These are phyloP conservation scores for Andinoacara biseriatus DNA, from an alignment of 2,113 vertebrate species.

Conservation along the genomic window DNA sequence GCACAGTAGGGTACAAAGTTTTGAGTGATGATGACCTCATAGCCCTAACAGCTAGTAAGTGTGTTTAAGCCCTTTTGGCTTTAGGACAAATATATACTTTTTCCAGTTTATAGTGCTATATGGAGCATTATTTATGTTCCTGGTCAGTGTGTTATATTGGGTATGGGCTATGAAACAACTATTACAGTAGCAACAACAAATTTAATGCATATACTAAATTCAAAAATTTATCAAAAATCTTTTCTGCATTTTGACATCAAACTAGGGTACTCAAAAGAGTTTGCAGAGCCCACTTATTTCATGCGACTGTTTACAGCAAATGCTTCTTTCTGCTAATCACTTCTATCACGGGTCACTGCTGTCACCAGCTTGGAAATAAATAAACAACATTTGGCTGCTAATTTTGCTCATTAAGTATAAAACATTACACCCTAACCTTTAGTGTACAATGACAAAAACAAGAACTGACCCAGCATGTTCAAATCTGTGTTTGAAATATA, in stretches of 20 bases:
- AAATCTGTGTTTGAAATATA: not conserved
- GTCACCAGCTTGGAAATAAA: slow-evolving; percentile 33
- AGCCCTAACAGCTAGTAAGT: not conserved
- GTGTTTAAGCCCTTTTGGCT: not conserved
- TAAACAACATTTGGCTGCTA: slow-evolving; percentile 21
- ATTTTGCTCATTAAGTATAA: slow-evolving; percentile 10
- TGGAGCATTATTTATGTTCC: not conserved
- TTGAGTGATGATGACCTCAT: not conserved
- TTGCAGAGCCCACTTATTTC: not conserved
- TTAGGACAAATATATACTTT: not conserved
- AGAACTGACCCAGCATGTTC: slow-evolving; percentile 10
- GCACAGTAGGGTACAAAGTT: not conserved
- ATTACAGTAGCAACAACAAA: not conserved
- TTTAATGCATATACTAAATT: not conserved
- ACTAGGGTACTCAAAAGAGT: not conserved
- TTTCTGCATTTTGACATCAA: slow-evolving; percentile 8
- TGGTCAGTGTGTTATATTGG: not conserved
- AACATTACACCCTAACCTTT: slow-evolving; percentile 16
- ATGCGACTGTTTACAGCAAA: not conserved
- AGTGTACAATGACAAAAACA: slow-evolving; percentile 24
- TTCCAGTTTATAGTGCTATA: not conserved
- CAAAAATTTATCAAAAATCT: not conserved
- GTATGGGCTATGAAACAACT: not conserved
- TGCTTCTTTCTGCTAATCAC: slow-evolving; percentile 12
- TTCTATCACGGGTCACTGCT: slow-evolving; percentile 28